Evolutionary conservation across 2,888 invertebrate species (phyloP), one percentile per base, ranked within the genome.

Genomic region (Habrosyne pyritoides): DNA sequence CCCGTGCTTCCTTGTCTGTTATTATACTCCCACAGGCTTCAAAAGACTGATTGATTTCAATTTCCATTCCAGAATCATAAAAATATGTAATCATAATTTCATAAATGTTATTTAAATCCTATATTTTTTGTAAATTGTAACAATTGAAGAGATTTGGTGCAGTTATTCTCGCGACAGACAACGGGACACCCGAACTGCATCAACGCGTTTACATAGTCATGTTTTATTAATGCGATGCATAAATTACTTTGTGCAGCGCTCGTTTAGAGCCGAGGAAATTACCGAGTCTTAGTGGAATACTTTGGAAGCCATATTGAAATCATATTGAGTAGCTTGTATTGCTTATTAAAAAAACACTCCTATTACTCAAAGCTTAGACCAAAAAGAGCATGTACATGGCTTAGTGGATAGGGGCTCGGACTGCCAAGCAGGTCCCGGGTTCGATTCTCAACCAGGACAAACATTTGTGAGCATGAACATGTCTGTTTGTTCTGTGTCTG

Each of bases 201-300:
- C 78, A 67, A 68, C 73, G 71, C 70, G 73, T 78, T 80, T 74
- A 78, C 79, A 76, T 74, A 75, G 73, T 83, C 85, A 86, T 87
- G 86, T 86, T 84, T 85, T 85, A 86, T 84, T 85, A 84, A 87
- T 84, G 81, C 59, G 69, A 59, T 74, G 84, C 81, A 85, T 87
- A 82, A 77, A 85, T 85, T 85, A 85, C 77, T 77, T 72, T 75
- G 77, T 82, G 85, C 83, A 78, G 64, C 72, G 75, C 66, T 77
- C 77, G 76, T 78, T 80, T 81, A 80, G 74, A 63, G 69, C 64
- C 53, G 64, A 67, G 72, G 66, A 81, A 85, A 85, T 86, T 82
- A 81, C 73, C 69, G 56, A 67, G 70, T 66, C 69, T 77, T 66
- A 66, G 71, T 67, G 65, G 75, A 69, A 75, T 77, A 78, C 76